Conservation (phyloP, 2,113 vertebrate species). For the Tamias sibiricus region DNA sequence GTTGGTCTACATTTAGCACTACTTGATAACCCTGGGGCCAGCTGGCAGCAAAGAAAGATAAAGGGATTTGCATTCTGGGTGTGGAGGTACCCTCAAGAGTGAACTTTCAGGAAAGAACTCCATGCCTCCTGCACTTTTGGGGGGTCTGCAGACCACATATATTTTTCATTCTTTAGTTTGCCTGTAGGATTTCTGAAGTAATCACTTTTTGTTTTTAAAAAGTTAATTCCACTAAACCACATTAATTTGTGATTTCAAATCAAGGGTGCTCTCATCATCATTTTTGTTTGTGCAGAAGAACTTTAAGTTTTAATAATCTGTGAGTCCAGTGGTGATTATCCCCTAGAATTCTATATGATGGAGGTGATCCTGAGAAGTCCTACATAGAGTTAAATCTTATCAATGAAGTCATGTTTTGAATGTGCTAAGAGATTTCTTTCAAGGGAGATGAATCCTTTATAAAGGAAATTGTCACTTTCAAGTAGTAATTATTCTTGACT, state of each 20-base stretch:
- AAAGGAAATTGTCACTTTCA: slow-evolving; percentile 45
- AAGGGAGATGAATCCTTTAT: slow-evolving; percentile 43
- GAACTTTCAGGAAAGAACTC: not conserved
- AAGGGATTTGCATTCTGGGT: not conserved
- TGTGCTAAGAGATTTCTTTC: not conserved
- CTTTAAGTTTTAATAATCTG: not conserved
- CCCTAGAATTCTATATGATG: not conserved
- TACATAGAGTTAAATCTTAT: not conserved
- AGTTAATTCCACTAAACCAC: not conserved
- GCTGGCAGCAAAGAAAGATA: not conserved
- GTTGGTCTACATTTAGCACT: not conserved
- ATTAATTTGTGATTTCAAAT: slow-evolving; percentile 44
- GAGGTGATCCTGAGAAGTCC: not conserved
- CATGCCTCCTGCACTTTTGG: not conserved
- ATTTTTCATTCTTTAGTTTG: not conserved
- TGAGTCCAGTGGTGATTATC: not conserved
- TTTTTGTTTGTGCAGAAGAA: slow-evolving; percentile 31
- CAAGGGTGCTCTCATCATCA: not conserved
- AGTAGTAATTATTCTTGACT: slow-evolving; percentile 62
- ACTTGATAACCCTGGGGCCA: slow-evolving; percentile 40
- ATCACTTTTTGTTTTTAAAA: not conserved
- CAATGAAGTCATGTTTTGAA: not conserved
- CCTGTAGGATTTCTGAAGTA: slow-evolving; percentile 44
- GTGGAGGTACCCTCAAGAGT: not conserved
- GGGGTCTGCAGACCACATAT: not conserved